phyloP scores from a whole-genome alignment of 2,113 vertebrate genomes.

The rat (Rattus norvegicus) region DNA sequence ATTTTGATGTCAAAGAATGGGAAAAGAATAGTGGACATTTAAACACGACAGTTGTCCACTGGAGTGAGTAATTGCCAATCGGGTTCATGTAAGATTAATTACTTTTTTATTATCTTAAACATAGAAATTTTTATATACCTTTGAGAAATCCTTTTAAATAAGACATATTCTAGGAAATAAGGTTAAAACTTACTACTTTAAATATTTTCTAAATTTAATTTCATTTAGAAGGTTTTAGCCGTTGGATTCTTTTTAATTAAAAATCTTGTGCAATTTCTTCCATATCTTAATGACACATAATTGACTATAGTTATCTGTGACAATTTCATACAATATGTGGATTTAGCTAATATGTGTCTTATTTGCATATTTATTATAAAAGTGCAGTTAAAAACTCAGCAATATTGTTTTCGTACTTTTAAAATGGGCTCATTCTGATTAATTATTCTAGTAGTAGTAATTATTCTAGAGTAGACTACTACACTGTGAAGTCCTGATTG shows the following conservation, averaged over 20 bases:
- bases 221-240: slow-evolving; percentile 10
- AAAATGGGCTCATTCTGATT: neutral
- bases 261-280: neutral
- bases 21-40: neutral
- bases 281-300: neutral
- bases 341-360: slow-evolving; percentile 4
- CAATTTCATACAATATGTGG: neutral
- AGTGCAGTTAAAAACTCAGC: slow-evolving; percentile 27
- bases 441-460: slow-evolving; percentile 1
- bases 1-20: neutral
- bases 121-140: neutral
- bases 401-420: slow-evolving; percentile 15
- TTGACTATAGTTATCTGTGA: slow-evolving; percentile 10
- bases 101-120: slow-evolving; percentile 3
- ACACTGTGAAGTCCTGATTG: too few relatives aligned
- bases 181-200: slow-evolving; percentile 22
- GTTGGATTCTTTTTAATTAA: neutral
- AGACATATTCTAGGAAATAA: slow-evolving; percentile 20
- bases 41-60: neutral
- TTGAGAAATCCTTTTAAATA: slow-evolving; percentile 10
- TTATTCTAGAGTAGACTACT: too few relatives aligned
- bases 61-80: neutral
- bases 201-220: slow-evolving; percentile 32
- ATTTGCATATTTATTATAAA: slow-evolving; percentile 15
- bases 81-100: neutral